Evolutionary conservation across 2,888 invertebrate species (phyloP), one percentile per base, ranked within the genome.

Genomic region (Pocota personata): DNA sequence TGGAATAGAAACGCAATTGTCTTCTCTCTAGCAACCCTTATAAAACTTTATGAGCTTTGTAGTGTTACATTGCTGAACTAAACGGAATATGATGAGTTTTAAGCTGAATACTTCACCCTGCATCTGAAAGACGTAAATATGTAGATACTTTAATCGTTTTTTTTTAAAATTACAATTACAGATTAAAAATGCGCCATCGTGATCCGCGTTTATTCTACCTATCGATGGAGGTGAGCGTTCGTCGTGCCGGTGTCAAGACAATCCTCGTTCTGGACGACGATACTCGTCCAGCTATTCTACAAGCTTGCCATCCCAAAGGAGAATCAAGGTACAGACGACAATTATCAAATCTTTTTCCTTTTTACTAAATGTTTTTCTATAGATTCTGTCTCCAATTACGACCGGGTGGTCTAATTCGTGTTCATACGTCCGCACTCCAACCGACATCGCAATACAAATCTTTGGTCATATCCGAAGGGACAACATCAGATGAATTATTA

Each of bases 371-470:
- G 7, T 48, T 10, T 16, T 19, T 16, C 64, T 69, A 8, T 87
- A 96, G 96, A 92, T 98, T 98, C 93, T 96, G 97, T 67, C 94
- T 98, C 76, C 96, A 97, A 93, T 96, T 97, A 90, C 95, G 97
- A 87, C 95, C 97, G 4, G 98, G 98, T 35, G 97, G 97, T n/a
- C 94, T 98, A 84, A 97, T 98, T 88, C 96, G 97, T 93, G 96
- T 98, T 76, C 97, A 97, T 94, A 98, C 98, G 92, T 96, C 97
- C 16, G 97, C 97, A 37, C 93, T 98, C 87, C 97, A 97, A 95
- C 96, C 97, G 69, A 97, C 97, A 91, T 98, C 97, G 0, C 97
- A 97, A 93, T 98, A 98, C 94, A 98, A 98, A 93, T 97, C 97
- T 88, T 93, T 98, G 89, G 94, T 98, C 88, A 96, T 98, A 89